A percentile compares a stretch with the other conserved stretches of the same genome.
Evolutionary conservation across 53 echinoderm and acorn worm genomes (phyloP).

Genomic region (Apostichopus leukothele): DNA sequence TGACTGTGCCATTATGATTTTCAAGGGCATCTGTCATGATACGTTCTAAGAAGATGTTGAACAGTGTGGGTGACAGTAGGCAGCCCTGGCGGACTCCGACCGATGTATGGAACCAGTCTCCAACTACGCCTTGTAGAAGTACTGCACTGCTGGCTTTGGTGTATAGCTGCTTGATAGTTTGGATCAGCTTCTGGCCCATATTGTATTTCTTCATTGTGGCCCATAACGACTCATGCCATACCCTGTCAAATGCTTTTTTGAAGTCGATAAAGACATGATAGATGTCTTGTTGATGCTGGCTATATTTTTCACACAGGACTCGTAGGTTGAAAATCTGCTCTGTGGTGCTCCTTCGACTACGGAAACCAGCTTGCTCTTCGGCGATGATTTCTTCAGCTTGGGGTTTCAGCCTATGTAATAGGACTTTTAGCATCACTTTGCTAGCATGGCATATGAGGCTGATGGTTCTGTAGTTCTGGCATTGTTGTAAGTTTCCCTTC

Average conservation of each 20-base stretch:
- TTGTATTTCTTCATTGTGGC: constrained; percentile 55
- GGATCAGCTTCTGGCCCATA: constrained; percentile 46
- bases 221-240: constrained; percentile 57
- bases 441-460: no score
- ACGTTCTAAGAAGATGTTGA: constrained; percentile 48
- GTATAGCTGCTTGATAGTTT: constrained; percentile 40
- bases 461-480: no score
- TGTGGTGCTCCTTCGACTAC: no score
- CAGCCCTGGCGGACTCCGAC: constrained; percentile 54
- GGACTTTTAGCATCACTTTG: no score
- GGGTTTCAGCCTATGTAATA: no score
- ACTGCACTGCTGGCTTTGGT: constrained; percentile 50
- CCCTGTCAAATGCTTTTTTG: constrained; percentile 18
- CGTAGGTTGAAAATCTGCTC: no score
- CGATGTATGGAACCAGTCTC: constrained; percentile 55
- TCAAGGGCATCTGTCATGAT: constrained; percentile 58
- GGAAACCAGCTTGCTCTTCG: no score
- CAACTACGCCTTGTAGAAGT: constrained; percentile 17
- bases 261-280: constrained; percentile 48
- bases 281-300: constrained; percentile 43
- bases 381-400: no score
- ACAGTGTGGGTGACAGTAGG: constrained; percentile 45
- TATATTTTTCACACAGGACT: constrained; percentile 14
- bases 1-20: constrained; percentile 17
- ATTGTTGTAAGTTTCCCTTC: neutral